Conservation (phyloP, 2,797 vertebrate species). For the Rhadinocentrus ornatus region DNA sequence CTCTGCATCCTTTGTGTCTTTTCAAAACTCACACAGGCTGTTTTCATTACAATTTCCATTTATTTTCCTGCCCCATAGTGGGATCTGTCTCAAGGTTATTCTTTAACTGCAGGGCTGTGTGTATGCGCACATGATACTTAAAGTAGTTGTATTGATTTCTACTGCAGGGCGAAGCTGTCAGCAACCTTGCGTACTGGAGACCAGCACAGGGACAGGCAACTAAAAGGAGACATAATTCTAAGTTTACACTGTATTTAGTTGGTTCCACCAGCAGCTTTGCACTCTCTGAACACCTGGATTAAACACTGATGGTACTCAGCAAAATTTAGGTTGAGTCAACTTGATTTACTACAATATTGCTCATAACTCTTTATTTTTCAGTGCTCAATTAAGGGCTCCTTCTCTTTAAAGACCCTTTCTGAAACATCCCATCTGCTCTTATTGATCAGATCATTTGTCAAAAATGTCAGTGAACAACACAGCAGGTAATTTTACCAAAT, state of each 20-base stretch:
- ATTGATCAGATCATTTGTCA: background rate
- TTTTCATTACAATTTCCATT: conserved; percentile 38
- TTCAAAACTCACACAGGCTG: background rate
- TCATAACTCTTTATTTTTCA: background rate
- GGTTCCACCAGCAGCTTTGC: background rate
- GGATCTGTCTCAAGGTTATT: conserved; percentile 69
- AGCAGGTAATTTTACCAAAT: background rate
- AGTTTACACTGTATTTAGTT: conserved; percentile 33
- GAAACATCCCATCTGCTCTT: background rate
- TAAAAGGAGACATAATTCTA: conserved; percentile 54
- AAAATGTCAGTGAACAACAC: background rate
- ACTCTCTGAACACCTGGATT: background rate
- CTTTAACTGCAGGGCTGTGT: conserved; percentile 45
- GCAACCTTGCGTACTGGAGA: conserved; percentile 66
- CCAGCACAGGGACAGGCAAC: conserved; percentile 48
- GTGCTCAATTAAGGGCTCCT: background rate
- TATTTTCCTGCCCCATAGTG: conserved; percentile 42
- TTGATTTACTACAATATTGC: no score
- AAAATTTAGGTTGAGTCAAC: no score
- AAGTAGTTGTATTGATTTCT: conserved; percentile 75
- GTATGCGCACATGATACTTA: conserved; percentile 44
- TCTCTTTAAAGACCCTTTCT: background rate
- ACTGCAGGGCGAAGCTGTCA: conserved; percentile 67
- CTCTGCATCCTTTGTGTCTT: conserved; percentile 12
- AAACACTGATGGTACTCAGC: background rate